Evolutionary conservation across 1,140 invertebrate genomes (phyloP).

Genomic region (Musca domestica): DNA sequence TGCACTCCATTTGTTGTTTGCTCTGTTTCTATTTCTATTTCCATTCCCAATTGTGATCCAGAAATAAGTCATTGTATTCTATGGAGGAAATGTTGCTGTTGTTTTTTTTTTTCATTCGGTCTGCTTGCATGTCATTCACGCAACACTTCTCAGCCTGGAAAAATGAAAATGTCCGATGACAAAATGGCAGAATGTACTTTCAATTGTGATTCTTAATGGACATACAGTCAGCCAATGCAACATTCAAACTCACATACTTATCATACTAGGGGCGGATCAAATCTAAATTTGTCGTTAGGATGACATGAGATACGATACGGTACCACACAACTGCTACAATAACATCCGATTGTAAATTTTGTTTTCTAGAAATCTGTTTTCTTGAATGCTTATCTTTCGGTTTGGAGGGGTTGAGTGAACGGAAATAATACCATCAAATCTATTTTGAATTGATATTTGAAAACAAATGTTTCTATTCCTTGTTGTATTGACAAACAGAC

Average conservation of each 20-base stretch:
- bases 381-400: background rate
- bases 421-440: slow-evolving; percentile 6
- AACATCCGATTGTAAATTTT: too few species aligned
- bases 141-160: background rate
- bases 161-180: background rate
- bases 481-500: background rate
- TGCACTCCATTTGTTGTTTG: slow-evolving; percentile 9
- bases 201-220: background rate
- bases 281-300: slow-evolving; percentile 2
- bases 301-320: background rate
- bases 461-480: slow-evolving; percentile 8
- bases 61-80: slow-evolving; percentile 5
- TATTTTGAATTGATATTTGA: slow-evolving; percentile 17
- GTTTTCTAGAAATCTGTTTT: too few species aligned
- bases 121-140: too few species aligned
- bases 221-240: too few species aligned
- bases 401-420: background rate
- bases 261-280: slow-evolving; percentile 6
- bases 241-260: too few species aligned
- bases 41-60: background rate
- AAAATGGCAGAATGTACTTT: background rate
- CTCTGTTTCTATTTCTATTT: background rate
- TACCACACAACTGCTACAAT: too few species aligned
- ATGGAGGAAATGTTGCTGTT: too few species aligned
- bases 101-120: too few species aligned